phyloP scores from a whole-genome alignment of 2,888 invertebrate genomes.

The Eucera pruinosa region DNA sequence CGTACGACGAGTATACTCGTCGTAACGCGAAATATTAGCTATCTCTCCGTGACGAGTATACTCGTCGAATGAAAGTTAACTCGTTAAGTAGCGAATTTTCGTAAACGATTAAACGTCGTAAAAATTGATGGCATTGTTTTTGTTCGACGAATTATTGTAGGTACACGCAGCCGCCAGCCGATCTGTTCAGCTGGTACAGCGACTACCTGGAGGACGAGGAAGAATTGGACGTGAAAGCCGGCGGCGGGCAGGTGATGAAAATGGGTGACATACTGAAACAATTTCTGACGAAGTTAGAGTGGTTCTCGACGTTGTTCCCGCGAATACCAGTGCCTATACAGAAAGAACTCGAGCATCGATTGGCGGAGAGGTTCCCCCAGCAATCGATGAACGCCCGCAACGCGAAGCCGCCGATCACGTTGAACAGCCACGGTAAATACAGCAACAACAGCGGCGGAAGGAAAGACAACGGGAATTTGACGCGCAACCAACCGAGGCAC shows the following conservation, averaged over 20 bases:
- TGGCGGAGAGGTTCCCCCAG: conserved; percentile 87
- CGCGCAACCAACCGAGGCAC: conserved; percentile 78
- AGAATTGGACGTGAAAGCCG: conserved; percentile 98
- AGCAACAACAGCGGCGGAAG: conserved; percentile 75
- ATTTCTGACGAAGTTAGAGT: conserved; percentile 97
- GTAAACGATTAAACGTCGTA: too few relatives aligned
- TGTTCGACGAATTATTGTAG: conserved; percentile 88
- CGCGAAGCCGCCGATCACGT: conserved; percentile 82
- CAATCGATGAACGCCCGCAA: conserved; percentile 83
- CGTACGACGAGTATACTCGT: too few relatives aligned
- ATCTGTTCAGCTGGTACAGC: conserved; percentile 98
- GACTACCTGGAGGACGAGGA: conserved; percentile 98
- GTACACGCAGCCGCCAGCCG: conserved; percentile 98
- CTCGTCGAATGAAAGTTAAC: too few relatives aligned
- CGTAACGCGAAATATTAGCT: too few relatives aligned
- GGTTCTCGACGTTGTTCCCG: conserved; percentile 99
- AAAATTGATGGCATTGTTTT: too few relatives aligned
- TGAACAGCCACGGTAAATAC: conserved; percentile 82
- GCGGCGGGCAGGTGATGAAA: conserved; percentile 96
- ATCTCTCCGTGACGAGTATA: too few relatives aligned
- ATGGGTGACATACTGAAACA: conserved; percentile 97
- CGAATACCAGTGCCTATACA: conserved; percentile 99
- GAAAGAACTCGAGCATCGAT: conserved; percentile 94
- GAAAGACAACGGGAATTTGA: conserved; percentile 79
- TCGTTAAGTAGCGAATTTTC: too few relatives aligned